phyloP scores from a whole-genome alignment of 2,113 vertebrate genomes.

The Petroica traversi region DNA sequence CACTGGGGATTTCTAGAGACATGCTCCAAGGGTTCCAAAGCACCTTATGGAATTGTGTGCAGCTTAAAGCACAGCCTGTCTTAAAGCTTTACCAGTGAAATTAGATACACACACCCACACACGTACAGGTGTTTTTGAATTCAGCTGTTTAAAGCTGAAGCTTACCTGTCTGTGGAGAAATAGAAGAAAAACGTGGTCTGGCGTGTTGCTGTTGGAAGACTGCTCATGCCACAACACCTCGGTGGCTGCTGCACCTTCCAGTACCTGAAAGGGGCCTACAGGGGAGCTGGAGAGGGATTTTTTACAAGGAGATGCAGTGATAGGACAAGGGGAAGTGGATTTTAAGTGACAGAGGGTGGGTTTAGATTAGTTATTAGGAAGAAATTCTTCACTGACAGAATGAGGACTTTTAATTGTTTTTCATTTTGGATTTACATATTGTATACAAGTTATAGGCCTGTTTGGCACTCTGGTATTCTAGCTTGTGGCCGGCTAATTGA shows the following conservation, averaged over 20 bases:
- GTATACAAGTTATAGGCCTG: neutral
- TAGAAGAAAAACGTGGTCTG: neutral
- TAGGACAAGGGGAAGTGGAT: neutral
- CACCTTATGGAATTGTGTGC: neutral
- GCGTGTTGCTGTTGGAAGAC: neutral
- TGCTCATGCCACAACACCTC: neutral
- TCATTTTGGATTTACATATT: neutral
- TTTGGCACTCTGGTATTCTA: neutral
- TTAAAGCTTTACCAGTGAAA: neutral
- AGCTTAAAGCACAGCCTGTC: neutral
- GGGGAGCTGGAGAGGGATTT: neutral
- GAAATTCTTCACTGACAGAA: neutral
- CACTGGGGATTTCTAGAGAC: neutral
- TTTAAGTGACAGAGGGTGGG: neutral
- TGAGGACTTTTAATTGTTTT: neutral
- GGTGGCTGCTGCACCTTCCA: neutral
- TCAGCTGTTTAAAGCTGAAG: neutral
- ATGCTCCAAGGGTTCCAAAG: neutral
- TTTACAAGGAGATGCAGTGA: neutral
- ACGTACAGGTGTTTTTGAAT: neutral
- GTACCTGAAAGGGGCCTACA: neutral
- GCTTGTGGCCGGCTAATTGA: neutral
- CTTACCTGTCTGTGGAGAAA: neutral
- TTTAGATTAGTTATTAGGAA: neutral
- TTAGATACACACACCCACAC: fast-evolving